Evolutionary conservation across 2,113 vertebrate genomes (phyloP).

Genomic region (Elgaria multicarinata): DNA sequence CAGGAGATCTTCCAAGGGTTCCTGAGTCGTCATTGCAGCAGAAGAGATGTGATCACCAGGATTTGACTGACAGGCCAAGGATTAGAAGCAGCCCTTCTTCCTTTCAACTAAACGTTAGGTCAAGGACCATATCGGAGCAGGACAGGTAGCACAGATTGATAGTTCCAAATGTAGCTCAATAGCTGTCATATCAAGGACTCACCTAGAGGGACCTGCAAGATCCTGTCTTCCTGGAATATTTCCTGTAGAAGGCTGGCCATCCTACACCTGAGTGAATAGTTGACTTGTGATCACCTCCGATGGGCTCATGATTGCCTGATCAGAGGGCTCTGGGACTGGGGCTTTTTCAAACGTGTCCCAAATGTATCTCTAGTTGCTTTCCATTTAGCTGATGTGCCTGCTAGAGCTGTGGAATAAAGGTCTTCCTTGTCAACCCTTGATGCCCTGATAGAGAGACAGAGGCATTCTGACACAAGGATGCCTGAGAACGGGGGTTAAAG

Average conservation of each 20-base stretch:
- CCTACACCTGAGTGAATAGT: not conserved
- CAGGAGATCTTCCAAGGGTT: not conserved
- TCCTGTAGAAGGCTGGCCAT: not conserved
- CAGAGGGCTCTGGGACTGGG: not conserved
- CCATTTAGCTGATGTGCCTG: not conserved
- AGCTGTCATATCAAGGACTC: not conserved
- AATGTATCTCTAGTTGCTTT: not conserved
- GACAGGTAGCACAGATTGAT: not conserved
- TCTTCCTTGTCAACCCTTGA: not conserved
- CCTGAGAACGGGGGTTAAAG: not conserved
- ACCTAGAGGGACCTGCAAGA: not conserved
- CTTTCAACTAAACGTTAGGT: not conserved
- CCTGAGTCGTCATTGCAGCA: not conserved
- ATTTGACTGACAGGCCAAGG: not conserved
- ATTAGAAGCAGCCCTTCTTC: not conserved
- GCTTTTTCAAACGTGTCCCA: not conserved
- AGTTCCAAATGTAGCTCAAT: not conserved
- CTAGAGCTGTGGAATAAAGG: not conserved
- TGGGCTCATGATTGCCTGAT: not conserved
- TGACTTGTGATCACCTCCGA: not conserved
- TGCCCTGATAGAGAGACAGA: not conserved
- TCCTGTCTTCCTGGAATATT: not conserved
- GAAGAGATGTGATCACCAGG: not conserved
- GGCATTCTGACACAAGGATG: not conserved
- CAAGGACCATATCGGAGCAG: not conserved